Evolutionary conservation across 2,113 vertebrate genomes (phyloP).

Genomic region (Ondatra zibethicus): DNA sequence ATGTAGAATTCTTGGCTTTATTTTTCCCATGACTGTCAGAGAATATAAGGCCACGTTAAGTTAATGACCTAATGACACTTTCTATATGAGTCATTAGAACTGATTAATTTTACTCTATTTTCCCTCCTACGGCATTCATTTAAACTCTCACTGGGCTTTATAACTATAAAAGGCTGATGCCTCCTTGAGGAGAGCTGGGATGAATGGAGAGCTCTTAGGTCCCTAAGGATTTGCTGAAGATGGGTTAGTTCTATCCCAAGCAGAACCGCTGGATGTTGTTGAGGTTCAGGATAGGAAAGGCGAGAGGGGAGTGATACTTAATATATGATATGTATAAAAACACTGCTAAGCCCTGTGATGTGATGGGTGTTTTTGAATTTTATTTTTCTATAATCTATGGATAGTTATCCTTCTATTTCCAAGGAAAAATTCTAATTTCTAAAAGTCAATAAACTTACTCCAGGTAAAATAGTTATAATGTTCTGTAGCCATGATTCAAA

Average conservation of each 20-base stretch:
- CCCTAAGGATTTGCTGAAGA: background rate
- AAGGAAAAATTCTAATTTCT: constrained; percentile 33
- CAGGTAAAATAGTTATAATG: background rate
- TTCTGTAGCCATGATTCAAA: background rate
- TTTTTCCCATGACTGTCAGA: background rate
- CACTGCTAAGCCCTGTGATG: constrained; percentile 1
- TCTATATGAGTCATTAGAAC: background rate
- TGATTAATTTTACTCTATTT: background rate
- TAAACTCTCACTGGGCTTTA: background rate
- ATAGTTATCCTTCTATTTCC: background rate
- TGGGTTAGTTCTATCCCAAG: background rate
- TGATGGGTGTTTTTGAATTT: background rate
- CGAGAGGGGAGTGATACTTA: background rate
- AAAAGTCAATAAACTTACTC: background rate
- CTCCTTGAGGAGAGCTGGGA: background rate
- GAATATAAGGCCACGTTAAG: background rate
- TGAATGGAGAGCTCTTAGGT: background rate
- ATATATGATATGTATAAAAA: background rate
- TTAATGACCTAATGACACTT: background rate
- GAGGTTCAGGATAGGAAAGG: background rate
- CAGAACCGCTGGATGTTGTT: background rate
- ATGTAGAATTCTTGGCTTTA: background rate
- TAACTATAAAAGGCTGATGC: background rate
- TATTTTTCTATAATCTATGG: background rate
- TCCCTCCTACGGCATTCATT: background rate